Evolutionary conservation across 2,797 vertebrate species (phyloP).

Genomic region (Enteromius radiatus): DNA sequence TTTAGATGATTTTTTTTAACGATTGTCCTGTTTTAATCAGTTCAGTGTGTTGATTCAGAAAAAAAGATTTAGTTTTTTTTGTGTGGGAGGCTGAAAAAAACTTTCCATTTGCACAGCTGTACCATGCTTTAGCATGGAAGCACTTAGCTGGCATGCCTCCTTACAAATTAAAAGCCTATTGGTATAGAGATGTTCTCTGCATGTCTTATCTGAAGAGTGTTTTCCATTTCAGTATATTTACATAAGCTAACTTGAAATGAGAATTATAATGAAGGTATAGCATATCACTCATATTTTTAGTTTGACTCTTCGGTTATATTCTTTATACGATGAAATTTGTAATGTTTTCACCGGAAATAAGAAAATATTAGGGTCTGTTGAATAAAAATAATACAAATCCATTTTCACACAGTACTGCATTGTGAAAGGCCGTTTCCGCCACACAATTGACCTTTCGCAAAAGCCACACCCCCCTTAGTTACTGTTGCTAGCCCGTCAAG

Average conservation of each 20-base stretch:
- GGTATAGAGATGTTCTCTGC: background rate
- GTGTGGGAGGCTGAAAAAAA: background rate
- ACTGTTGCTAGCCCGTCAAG: no score
- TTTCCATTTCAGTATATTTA: background rate
- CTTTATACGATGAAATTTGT: background rate
- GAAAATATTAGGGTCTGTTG: background rate
- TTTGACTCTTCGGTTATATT: background rate
- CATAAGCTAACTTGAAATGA: background rate
- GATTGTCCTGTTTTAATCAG: background rate
- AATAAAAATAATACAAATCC: background rate
- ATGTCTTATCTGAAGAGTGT: background rate
- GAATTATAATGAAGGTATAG: background rate
- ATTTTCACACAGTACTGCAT: no score
- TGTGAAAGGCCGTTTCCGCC: background rate
- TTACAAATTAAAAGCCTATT: background rate
- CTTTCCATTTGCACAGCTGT: constrained; percentile 16
- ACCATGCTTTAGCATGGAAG: background rate
- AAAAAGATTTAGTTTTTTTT: background rate
- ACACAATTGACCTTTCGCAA: no score
- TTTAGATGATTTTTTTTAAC: constrained; percentile 4
- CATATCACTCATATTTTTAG: background rate
- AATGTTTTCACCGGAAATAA: background rate
- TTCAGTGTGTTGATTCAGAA: background rate
- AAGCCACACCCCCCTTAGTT: no score
- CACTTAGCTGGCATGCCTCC: background rate